Evolutionary conservation across 1,140 invertebrate genomes (phyloP), one percentile per base, ranked within the genome.

Genomic region (Megalopta genalis): DNA sequence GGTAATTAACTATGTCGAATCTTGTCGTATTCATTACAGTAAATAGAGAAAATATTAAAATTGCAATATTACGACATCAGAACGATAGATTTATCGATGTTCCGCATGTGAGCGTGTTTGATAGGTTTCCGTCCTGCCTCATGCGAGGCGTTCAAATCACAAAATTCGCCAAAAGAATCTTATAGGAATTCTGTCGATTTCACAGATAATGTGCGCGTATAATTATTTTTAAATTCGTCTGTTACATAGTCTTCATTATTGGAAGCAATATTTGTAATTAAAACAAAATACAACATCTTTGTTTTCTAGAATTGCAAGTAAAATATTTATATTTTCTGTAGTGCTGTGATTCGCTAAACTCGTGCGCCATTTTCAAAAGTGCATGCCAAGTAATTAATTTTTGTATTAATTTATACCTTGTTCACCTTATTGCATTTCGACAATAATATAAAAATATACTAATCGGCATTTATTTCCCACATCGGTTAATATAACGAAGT

Each of bases 121-220:
- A 7, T 32, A 54, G 32, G 18, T 18, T 7, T 57, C 32, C 27
- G 27, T 16, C 49, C 21, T 54, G 21, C 4, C 23, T 37, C 14
- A 23, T 54, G n/a, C 27, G 72, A 52, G 42, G 62, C 63, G 32
- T 75, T 75, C 72, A 75, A 75, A 75, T 75, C 72, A 66, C 72
- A 75, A 75, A 75, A 75, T 57, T 75, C 32, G 6, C 4, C 5
- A 18, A 57, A 54, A 57, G 39, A 18, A 60, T 63, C 25, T 37
- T 46, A 4, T 10, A 0, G 10, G 1, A 5, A 37, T 54, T 3
- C 8, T 54, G 4, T 32, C 4, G 32, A 18, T 23, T 67, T 67
- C 46, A n/a, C 7, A 25, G 1, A 16, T 63, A n/a, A 21, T 39
- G 37, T 9, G 10, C 16, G 3, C 37, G 14, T 37, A 25, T 18